phyloP scores from a whole-genome alignment of 2,113 vertebrate genomes.

The Eulacestoma nigropectus region DNA sequence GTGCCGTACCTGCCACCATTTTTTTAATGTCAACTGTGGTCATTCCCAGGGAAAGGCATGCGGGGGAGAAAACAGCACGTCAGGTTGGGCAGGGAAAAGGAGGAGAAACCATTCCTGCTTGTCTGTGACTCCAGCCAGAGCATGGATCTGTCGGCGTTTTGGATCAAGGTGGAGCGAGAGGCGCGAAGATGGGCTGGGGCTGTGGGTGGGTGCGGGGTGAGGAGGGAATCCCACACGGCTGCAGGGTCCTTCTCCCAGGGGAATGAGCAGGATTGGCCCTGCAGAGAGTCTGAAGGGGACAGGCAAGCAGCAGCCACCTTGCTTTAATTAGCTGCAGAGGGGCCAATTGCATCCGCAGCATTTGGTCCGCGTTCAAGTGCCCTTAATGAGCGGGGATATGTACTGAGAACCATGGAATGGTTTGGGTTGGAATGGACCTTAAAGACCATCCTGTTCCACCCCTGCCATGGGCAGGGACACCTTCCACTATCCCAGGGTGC shows the following conservation, averaged over 20 bases:
- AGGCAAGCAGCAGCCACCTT: background rate
- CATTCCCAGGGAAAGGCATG: slow-evolving; percentile 83
- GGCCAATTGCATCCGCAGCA: background rate
- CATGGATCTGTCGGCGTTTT: rapidly evolving
- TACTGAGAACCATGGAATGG: background rate
- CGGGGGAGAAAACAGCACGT: slow-evolving; percentile 64
- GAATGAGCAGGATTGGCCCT: background rate
- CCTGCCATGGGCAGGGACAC: background rate
- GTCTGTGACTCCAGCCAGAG: background rate
- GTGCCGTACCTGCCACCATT: slow-evolving; percentile 89
- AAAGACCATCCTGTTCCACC: background rate
- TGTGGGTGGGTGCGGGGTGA: background rate
- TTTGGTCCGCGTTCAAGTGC: rapidly evolving
- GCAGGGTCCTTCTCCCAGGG: background rate
- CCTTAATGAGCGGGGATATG: background rate
- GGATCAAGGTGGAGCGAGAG: background rate
- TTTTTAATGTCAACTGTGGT: slow-evolving; percentile 94
- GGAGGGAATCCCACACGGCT: background rate
- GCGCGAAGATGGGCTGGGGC: background rate
- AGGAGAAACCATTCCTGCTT: background rate
- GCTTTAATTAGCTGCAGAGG: background rate
- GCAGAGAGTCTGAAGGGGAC: background rate
- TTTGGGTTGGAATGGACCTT: background rate
- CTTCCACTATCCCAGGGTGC: rapidly evolving
- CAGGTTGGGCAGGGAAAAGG: slow-evolving; percentile 1